Evolutionary conservation across 2,888 invertebrate species (phyloP), one percentile per base, ranked within the genome.

Genomic region (Conops quadrifasciatus): DNA sequence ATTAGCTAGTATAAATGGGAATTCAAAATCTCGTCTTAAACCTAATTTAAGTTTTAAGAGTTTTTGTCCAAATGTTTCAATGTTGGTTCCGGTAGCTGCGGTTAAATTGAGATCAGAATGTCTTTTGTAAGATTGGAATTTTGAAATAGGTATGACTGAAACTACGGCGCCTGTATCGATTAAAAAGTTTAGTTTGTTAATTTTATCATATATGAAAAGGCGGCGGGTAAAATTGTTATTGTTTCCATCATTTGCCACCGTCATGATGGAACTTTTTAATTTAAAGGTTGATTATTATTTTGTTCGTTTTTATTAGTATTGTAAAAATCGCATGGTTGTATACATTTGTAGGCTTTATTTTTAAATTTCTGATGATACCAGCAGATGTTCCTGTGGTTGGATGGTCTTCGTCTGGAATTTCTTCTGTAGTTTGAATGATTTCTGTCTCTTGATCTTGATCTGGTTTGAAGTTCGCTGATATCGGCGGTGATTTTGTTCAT

Each of bases 201-300:
- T n/a, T 24, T 24, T 56, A 24, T 56, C 56, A 5, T 24, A 56
- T 3, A 56, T 21, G 7, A 56, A 56, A 56, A 56, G 56, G 3
- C 56, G 56, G 21, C 56, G 56, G 21, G 21, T 26, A 4, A 19
- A 19, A n/a, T 56, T 56, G 26, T 24, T 56, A 4, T 11, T n/a
- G 2, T 56, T 56, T 56, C 56, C 56, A 56, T 56, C n/a, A 56
- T 56, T 15, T 11, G 56, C 56, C 56, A 56, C 2, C 21, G 24
- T 56, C 56, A 56, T 56, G 21, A 56, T 24, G 24, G 56, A 56
- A 19, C 2, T 2, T n/a, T 56, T 56, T 56, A 56, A 26, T 56
- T 56, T 56, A 24, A 56, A 56, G 36, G 9, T 9, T 36, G 36
- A 56, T 4, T 21, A 56, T 24, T 24, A 56, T 56, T 56, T 56